Base-by-base conservation (phyloP, 2,797 vertebrate species). In the Vireo griseus region DNA sequence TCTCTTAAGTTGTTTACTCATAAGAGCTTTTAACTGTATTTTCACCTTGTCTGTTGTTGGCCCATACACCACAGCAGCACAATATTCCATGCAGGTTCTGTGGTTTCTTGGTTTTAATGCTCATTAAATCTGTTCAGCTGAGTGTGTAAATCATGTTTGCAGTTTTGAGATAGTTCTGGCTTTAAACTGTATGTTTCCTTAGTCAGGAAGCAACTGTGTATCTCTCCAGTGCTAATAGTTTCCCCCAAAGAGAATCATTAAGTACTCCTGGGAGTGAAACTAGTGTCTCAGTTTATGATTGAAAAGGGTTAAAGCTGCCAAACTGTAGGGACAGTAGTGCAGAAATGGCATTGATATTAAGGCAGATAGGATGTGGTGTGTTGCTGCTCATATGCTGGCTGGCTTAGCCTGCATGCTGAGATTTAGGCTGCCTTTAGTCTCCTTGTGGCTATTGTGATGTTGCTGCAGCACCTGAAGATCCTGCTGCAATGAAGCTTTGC, bases 391-490 rank as follows among this genome's bases (percentile, higher is more conserved):
- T 45, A 10, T 0, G 0, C 37, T 59, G 63, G 31, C 61, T 62
- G 28, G 62, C 73, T 58, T 58, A 15, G n/a, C 35, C 62, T 40
- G 57, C 12, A 2, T 26, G 47, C 69, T 67, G 83, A 40, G 65
- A 10, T 76, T 33, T 29, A 58, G 79, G 37, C 40, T 67, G 48
- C 50, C 24, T 86, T n/a, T 10, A 19, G 45, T 65, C 26, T 86
- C 69, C 66, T 50, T 48, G 44, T 76, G 52, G 33, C 65, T 55
- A 4, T 25, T 85, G 74, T 37, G 66, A n/a, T 68, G 69, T 45
- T 61, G 79, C 72, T 91, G 52, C 86, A 75, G 83, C 86, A 62
- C 86, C 54, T 86, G 68, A 45, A 83, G 72, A 35, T 52, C 6
- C 13, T 52, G 61, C 89, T 94, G 82, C 52, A 52, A 4, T 20